Conservation (phyloP, 2,888 invertebrate genomes). For the Phragmatobia fuliginosa region DNA sequence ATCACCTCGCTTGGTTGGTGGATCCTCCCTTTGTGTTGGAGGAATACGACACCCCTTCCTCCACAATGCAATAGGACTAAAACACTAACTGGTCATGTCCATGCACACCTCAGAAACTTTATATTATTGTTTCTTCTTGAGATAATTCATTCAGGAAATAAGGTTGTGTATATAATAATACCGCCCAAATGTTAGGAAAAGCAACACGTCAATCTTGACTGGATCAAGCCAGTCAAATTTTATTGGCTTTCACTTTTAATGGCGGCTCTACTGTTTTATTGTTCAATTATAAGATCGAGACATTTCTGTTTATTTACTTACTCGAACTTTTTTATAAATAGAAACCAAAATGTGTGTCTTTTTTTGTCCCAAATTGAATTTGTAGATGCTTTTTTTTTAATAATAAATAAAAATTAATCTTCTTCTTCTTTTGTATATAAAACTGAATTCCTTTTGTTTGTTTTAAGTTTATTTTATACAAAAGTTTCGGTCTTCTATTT, state of each 20-base stretch:
- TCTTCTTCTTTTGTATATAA: too few relatives aligned
- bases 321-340: constrained; percentile 15
- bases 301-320: constrained; percentile 27
- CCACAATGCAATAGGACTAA: too few relatives aligned
- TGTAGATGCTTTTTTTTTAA: too few relatives aligned
- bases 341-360: neutral
- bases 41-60: too few relatives aligned
- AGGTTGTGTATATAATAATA: constrained; percentile 32
- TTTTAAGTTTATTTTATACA: too few relatives aligned
- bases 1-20: too few relatives aligned
- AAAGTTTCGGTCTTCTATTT: too few relatives aligned
- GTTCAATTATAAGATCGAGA: constrained; percentile 68
- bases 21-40: too few relatives aligned
- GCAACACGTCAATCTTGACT: constrained; percentile 58
- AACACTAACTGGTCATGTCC: neutral
- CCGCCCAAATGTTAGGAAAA: constrained; percentile 21
- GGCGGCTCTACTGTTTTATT: constrained; percentile 70
- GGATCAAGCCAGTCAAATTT: constrained; percentile 67
- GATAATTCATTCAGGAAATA: neutral
- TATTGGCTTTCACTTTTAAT: constrained; percentile 75
- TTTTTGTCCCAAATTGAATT: too few relatives aligned
- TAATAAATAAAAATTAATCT: too few relatives aligned
- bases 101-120: neutral
- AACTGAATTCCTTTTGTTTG: too few relatives aligned
- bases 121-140: neutral